Conservation (phyloP, 2,113 vertebrate genomes). For the Carettochelys insculpta region DNA sequence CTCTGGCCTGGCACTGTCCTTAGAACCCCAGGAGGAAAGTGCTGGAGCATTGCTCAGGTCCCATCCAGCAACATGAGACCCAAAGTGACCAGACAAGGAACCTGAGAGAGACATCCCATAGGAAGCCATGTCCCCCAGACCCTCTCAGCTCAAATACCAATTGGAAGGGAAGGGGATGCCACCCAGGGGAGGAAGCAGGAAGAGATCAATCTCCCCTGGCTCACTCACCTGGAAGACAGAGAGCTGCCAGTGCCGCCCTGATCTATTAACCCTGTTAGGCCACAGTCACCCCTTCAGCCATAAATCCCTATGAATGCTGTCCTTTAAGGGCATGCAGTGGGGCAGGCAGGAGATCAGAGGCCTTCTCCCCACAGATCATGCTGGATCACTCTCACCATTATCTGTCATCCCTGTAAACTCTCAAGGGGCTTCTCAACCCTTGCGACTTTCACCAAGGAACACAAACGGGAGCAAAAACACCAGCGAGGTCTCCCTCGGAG, state of each 20-base stretch:
- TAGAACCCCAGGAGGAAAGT: not conserved
- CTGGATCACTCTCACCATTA: not conserved
- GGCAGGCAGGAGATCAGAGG: not conserved
- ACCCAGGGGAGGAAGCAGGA: not conserved
- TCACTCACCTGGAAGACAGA: not conserved
- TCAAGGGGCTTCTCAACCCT: not conserved
- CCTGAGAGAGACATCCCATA: not conserved
- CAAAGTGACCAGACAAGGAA: not conserved
- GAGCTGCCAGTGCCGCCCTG: not conserved
- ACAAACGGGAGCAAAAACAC: not conserved
- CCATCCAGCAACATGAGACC: not conserved
- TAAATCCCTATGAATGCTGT: not conserved
- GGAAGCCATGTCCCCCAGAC: not conserved
- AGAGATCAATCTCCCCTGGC: not conserved
- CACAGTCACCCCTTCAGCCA: not conserved
- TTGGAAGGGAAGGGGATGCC: not conserved
- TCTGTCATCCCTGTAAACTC: not conserved
- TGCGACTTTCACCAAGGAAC: not conserved
- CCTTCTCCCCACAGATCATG: not conserved
- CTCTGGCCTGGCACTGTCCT: not conserved
- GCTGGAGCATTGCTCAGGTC: not conserved
- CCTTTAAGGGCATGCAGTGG: not conserved
- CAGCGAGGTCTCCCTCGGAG: not conserved
- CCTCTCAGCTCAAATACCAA: not conserved
- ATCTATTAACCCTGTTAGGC: not conserved